Percentiles rank a stretch among this genome's conserved stretches.
These are phyloP conservation scores for Platerodrilus igneus DNA, from an alignment of 2,888 invertebrate genomes.

Conservation along the genomic window DNA sequence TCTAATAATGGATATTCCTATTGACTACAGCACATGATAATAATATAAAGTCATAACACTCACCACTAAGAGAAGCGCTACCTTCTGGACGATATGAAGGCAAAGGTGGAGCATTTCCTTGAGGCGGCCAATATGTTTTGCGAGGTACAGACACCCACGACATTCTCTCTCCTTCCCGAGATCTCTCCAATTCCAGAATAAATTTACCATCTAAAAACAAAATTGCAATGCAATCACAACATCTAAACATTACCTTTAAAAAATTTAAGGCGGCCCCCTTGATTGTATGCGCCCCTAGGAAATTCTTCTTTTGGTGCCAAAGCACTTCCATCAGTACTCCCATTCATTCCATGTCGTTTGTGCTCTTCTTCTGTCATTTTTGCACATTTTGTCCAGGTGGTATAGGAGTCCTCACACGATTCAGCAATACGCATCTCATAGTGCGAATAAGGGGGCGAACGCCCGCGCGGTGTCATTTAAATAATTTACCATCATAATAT, in stretches of 20 bases:
- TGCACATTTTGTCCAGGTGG: conserved; percentile 68
- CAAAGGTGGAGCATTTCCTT: conserved; percentile 61
- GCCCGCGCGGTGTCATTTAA: conserved; percentile 48
- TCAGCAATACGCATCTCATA: conserved; percentile 62
- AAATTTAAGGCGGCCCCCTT: conserved; percentile 74
- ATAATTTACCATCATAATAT: conserved; percentile 48
- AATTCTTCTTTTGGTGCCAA: conserved; percentile 51
- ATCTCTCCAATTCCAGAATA: conserved; percentile 76
- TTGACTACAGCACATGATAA: too few relatives aligned
- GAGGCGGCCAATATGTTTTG: conserved; percentile 82
- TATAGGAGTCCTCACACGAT: conserved; percentile 53
- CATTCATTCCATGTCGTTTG: conserved; percentile 68
- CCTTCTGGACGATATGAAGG: conserved; percentile 61
- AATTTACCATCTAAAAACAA: conserved; percentile 78
- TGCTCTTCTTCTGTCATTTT: conserved; percentile 64
- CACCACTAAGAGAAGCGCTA: conserved; percentile 77
- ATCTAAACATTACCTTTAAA: conserved; percentile 59
- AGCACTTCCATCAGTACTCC: conserved; percentile 59
- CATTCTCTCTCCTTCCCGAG: conserved; percentile 72
- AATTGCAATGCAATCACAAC: conserved; percentile 4
- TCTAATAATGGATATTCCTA: too few relatives aligned
- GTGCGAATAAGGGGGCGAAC: conserved; percentile 49
- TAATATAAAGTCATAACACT: too few relatives aligned
- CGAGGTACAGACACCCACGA: conserved; percentile 88
- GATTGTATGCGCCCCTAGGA: conserved; percentile 45